Evolutionary conservation across 2,797 vertebrate species (phyloP).

Genomic region (Sarcoramphus papa): DNA sequence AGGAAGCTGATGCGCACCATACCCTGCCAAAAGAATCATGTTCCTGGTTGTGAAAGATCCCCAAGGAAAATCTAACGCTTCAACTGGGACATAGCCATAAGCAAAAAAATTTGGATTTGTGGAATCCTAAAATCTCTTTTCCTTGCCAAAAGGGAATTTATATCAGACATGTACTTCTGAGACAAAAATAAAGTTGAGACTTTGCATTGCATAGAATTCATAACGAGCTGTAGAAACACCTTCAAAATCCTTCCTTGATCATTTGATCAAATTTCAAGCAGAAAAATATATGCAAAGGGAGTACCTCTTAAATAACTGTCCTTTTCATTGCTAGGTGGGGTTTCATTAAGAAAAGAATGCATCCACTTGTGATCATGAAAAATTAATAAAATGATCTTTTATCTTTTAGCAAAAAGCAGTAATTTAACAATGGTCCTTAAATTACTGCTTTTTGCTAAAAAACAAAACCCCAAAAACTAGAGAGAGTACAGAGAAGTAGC

Average conservation of each 20-base stretch:
- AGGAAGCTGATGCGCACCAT: not conserved
- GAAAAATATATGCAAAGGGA: not conserved
- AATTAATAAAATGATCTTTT: not conserved
- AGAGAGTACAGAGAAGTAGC: not conserved
- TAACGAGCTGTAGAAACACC: not conserved
- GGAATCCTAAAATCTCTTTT: not conserved
- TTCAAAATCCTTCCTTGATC: not conserved
- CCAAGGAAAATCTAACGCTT: not conserved
- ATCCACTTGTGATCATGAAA: not conserved
- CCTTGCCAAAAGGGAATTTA: slow-evolving; percentile 23
- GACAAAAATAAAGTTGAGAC: slow-evolving; percentile 29
- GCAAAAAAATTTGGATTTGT: not conserved
- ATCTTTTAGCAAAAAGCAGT: not conserved
- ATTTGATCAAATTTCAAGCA: not conserved
- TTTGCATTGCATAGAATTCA: slow-evolving; percentile 17
- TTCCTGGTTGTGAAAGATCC: not conserved
- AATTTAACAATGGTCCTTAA: not conserved
- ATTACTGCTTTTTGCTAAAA: too few species aligned
- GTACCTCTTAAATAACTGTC: not conserved
- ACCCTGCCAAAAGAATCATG: not conserved
- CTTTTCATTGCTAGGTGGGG: not conserved
- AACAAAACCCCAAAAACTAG: too few species aligned
- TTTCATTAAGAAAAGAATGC: not conserved
- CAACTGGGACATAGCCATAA: not conserved
- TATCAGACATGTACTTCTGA: not conserved